A percentile compares a stretch with the other conserved stretches of the same genome.
Conservation (phyloP, 2,113 vertebrate genomes). For the Gymnarchus niloticus region DNA sequence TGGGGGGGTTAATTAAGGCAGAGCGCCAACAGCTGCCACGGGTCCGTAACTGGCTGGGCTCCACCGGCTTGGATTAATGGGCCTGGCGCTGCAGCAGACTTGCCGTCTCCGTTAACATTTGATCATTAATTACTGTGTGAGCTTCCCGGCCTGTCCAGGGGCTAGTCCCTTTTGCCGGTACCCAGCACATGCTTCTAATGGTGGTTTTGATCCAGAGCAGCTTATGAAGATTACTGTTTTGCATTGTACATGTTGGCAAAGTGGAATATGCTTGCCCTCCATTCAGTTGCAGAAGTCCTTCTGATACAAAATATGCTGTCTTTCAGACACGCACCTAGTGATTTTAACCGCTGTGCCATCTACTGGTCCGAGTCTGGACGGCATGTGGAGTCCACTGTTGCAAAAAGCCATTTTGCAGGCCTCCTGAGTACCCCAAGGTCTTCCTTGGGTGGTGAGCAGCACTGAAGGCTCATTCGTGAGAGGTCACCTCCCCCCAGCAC, state of each 20-base stretch:
- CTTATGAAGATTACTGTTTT: neutral
- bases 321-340: neutral
- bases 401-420: neutral
- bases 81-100: slow-evolving; percentile 58
- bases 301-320: neutral
- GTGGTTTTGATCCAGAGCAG: neutral
- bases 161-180: slow-evolving; percentile 64
- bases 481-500: neutral
- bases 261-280: no score
- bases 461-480: neutral
- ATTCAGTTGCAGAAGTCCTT: no score
- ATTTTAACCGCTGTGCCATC: neutral
- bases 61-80: slow-evolving; percentile 78
- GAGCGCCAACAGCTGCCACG: slow-evolving; percentile 73
- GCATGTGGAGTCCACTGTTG: neutral
- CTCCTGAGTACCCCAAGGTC: neutral
- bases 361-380: neutral
- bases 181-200: slow-evolving; percentile 5
- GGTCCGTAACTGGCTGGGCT: slow-evolving; percentile 70
- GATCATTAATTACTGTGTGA: slow-evolving; percentile 81
- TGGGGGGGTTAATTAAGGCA: slow-evolving; percentile 72
- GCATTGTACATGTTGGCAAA: neutral
- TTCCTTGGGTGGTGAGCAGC: neutral
- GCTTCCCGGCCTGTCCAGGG: slow-evolving; percentile 66
- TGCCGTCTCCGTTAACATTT: slow-evolving; percentile 70